Percentiles rank a stretch among this genome's conserved stretches.
phyloP scores from a whole-genome alignment of 2,888 invertebrate species.

The Thymelicus lineola region DNA sequence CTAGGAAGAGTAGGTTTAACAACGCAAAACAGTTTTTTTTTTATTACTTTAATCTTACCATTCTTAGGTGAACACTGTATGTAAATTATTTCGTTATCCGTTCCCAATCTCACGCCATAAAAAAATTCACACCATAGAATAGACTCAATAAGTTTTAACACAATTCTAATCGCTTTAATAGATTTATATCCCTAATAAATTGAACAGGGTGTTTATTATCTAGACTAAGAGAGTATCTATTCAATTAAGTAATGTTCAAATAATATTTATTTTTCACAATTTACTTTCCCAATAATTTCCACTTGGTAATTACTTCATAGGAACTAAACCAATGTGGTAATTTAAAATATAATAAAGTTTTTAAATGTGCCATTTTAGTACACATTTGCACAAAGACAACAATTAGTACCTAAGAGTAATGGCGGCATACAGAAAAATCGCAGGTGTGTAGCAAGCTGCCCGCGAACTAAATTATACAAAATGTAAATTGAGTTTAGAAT shows the following conservation, averaged over 20 bases:
- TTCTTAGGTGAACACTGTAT: too few species aligned
- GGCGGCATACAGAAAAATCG: constrained; percentile 48
- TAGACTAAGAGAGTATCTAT: not conserved
- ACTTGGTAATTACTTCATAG: not conserved
- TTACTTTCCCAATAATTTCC: constrained; percentile 18
- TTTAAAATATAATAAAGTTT: constrained; percentile 33
- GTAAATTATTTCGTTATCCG: too few species aligned
- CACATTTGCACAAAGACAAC: constrained; percentile 47
- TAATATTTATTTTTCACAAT: constrained; percentile 27
- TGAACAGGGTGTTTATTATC: constrained; percentile 16
- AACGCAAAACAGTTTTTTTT: too few species aligned
- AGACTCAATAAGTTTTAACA: too few species aligned
- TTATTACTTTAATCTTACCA: too few species aligned
- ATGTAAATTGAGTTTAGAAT: constrained; percentile 46
- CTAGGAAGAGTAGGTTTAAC: too few species aligned
- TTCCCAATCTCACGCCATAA: too few species aligned
- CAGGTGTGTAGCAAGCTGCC: constrained; percentile 66
- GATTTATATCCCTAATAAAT: constrained; percentile 9
- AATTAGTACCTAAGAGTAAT: constrained; percentile 63
- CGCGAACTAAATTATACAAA: constrained; percentile 46
- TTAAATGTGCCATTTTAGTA: constrained; percentile 27
- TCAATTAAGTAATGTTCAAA: constrained; percentile 16
- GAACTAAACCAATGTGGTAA: constrained; percentile 9
- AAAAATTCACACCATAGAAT: too few species aligned
- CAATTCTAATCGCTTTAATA: constrained; percentile 9